These are phyloP conservation scores for Heliocidaris tuberculata DNA, from an alignment of 35 echinoderm and acorn worm species.

Conservation along the genomic window DNA sequence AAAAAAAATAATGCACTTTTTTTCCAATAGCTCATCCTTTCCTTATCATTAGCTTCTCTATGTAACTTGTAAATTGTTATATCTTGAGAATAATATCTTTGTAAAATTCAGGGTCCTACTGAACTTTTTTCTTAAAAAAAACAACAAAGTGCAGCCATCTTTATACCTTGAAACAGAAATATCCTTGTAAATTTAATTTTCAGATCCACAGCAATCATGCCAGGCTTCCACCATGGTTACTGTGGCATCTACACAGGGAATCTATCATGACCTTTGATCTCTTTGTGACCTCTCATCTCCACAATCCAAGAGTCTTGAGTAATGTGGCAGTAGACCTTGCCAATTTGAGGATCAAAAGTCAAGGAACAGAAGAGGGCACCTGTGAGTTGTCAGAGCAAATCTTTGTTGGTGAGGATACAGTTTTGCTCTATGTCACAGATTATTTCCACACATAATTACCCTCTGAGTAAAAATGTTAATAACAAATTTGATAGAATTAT, in stretches of 20 bases:
- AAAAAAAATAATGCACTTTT: no score
- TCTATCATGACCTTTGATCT: constrained; percentile 43
- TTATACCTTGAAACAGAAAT: no score
- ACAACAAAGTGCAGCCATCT: no score
- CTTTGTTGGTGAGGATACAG: neutral
- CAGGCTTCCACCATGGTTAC: neutral
- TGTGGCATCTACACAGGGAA: constrained; percentile 31
- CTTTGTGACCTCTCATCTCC: neutral
- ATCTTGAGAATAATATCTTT: no score
- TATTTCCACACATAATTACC: no score
- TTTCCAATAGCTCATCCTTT: no score
- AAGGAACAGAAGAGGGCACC: neutral
- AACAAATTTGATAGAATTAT: no score
- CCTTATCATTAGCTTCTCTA: no score
- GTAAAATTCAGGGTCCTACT: no score
- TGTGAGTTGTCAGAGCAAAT: neutral
- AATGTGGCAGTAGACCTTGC: constrained; percentile 31
- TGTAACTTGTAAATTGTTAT: no score
- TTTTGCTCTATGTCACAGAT: neutral
- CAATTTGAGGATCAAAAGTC: neutral
- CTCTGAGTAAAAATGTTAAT: no score
- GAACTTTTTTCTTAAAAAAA: no score
- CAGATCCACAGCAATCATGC: neutral
- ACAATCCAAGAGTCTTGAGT: neutral
- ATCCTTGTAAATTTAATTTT: neutral